Evolutionary conservation across 2,797 vertebrate species (phyloP).

Genomic region (Artibeus lituratus): DNA sequence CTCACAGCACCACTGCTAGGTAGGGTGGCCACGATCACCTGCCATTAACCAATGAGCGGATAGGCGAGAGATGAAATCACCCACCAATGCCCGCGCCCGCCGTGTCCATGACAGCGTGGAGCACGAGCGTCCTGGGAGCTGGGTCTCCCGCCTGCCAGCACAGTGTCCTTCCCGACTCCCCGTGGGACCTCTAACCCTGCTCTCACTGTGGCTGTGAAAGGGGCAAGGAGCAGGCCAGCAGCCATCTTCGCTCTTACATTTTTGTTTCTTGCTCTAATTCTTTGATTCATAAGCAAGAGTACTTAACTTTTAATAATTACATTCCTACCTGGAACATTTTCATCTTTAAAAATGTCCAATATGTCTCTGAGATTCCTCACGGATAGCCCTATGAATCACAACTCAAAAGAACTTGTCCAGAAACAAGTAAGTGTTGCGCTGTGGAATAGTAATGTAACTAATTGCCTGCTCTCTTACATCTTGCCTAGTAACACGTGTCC

Average conservation of each 20-base stretch:
- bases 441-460: not conserved
- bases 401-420: not conserved
- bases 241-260: not conserved
- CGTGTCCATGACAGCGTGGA: not conserved
- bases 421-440: not conserved
- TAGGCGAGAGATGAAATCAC: not conserved
- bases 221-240: not conserved
- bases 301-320: constrained; percentile 4
- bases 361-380: not conserved
- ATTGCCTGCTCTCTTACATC: not conserved
- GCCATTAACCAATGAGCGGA: not conserved
- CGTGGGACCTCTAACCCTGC: not conserved
- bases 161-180: not conserved
- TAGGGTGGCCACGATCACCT: not conserved
- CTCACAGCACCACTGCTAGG: not conserved
- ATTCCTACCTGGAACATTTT: not conserved
- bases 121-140: not conserved
- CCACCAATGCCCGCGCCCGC: not conserved
- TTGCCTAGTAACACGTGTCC: not conserved
- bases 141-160: not conserved
- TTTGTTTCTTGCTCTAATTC: not conserved
- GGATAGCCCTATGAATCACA: not conserved
- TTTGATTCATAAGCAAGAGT: not conserved
- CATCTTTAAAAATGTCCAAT: not conserved
- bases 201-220: not conserved